Percentiles rank a stretch among this genome's conserved stretches.
Conservation (phyloP, 2,113 vertebrate genomes). For the Struthio camelus region DNA sequence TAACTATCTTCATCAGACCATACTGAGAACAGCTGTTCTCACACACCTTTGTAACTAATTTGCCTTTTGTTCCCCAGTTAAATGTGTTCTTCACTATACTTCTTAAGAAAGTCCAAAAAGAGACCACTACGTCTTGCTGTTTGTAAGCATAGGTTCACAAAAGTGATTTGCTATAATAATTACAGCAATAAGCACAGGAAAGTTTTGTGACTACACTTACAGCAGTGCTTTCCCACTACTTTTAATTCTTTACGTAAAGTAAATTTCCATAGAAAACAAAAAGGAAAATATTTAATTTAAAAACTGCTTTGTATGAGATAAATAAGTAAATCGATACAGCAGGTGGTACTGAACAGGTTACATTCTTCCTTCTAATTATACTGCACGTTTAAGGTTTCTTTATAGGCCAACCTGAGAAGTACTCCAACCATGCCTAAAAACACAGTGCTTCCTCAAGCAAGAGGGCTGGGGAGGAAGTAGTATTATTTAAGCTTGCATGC, state of each 20-base stretch:
- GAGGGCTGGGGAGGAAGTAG: not conserved
- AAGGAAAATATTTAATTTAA: not conserved
- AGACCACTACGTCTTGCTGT: not conserved
- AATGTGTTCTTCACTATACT: not conserved
- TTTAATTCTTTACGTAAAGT: not conserved
- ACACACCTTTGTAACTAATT: not conserved
- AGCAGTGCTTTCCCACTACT: not conserved
- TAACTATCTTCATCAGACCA: not conserved
- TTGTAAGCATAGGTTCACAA: not conserved
- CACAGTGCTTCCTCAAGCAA: not conserved
- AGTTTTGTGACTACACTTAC: not conserved
- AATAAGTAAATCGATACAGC: not conserved
- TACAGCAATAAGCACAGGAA: not conserved
- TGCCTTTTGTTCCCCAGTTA: not conserved
- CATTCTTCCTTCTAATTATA: not conserved
- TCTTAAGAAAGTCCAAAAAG: not conserved
- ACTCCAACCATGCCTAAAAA: not conserved
- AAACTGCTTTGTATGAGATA: not conserved
- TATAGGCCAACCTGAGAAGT: not conserved
- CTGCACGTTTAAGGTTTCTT: not conserved
- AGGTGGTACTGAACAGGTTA: not conserved
- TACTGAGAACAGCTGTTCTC: slow-evolving; percentile 41
- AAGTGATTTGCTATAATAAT: not conserved
- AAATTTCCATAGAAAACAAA: not conserved
- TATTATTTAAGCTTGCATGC: not conserved